Evolutionary conservation across 2,113 vertebrate species (phyloP), one percentile per base, ranked within the genome.

Genomic region (Rhipidura dahli): DNA sequence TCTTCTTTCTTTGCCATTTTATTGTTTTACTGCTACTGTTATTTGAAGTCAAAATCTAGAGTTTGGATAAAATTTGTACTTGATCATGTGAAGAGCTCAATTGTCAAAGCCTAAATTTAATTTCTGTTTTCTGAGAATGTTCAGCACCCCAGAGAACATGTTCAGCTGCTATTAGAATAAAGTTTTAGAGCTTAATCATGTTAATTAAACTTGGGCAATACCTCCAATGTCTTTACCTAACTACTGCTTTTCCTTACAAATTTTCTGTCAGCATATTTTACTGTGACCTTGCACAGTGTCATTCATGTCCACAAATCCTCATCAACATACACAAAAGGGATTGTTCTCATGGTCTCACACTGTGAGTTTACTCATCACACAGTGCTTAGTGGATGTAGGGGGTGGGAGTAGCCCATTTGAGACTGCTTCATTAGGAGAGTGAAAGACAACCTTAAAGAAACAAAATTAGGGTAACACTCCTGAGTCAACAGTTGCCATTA

Each of bases 361-460:
- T 95, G 90, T 56, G 92, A 88, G 68, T 88, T 95, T 96, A 96
- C 95, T 93, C 92, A 96, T 93, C 90, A 66, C 90, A 87, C 42
- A 78, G 66, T 30, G 63, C 75, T 92, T 54, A 77, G 71, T 79
- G 54, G 79, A 75, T 71, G 68, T 37, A 88, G 90, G 64, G 73
- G 44, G 88, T 93, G 7, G 71, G 88, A 96, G 79, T 68, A 90
- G 79, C 69, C 40, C 54, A 70, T 96, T 96, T 80, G 84, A 93
- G n/a, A 83, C 49, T 60, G 40, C 79, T 94, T 95, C 82, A 93
- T 96, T 95, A 97, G 68, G 45, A 83, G 60, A 93, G 33, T 92
- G 82, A 95, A 80, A 95, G 71, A 82, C 89, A 91, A 87, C 70
- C 61, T 95, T 94, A 86, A 87, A 92, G 93, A 95, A 97, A 92